These are phyloP conservation scores for Iselma pallidipennis DNA, from an alignment of 2,888 invertebrate species.

Conservation along the genomic window DNA sequence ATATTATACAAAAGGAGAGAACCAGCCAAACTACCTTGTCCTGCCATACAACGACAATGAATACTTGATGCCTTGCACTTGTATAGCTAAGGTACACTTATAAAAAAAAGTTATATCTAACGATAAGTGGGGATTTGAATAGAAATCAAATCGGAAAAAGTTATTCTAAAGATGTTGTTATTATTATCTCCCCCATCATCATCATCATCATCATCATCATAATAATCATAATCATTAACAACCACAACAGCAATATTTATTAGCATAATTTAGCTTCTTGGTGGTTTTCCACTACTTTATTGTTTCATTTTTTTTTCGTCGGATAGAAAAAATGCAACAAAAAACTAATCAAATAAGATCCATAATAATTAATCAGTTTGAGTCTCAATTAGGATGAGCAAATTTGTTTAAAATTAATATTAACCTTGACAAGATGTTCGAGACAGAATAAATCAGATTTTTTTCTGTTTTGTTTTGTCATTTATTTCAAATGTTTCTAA, in stretches of 20 bases:
- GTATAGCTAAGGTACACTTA: no score
- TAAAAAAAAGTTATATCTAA: no score
- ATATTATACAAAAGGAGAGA: slow-evolving; percentile 38
- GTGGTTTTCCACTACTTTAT: no score
- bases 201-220: no score
- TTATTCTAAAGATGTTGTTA: no score
- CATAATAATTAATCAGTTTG: neutral
- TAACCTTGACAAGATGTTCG: neutral
- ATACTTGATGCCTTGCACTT: slow-evolving; percentile 9
- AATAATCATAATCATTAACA: no score
- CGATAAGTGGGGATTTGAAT: neutral
- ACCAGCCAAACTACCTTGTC: neutral
- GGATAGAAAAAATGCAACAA: no score
- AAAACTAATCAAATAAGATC: no score
- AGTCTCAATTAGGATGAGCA: neutral
- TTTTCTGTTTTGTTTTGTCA: neutral
- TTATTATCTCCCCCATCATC: no score
- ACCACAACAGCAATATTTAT: no score
- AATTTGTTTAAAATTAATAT: neutral
- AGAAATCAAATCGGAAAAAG: neutral
- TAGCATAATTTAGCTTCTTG: no score
- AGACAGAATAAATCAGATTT: neutral
- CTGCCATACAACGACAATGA: neutral
- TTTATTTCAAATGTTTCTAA: neutral
- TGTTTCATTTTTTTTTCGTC: no score